Base-by-base conservation (phyloP, 2,888 invertebrate genomes). In the Metacarcinus magister region DNA sequence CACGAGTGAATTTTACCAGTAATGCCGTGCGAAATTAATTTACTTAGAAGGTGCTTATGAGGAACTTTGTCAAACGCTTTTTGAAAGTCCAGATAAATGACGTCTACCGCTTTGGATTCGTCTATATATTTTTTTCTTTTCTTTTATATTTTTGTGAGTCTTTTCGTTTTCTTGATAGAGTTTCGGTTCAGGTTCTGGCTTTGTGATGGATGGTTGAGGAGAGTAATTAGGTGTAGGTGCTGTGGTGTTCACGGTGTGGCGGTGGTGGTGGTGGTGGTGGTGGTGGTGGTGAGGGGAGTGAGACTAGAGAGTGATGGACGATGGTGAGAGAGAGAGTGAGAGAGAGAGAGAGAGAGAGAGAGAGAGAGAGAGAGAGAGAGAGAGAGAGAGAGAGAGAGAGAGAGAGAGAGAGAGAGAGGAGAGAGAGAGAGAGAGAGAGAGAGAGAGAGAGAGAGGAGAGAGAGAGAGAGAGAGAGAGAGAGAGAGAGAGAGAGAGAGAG, bases 211-310 rank as follows among this genome's bases (percentile, higher is more conserved):
- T 82, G 82, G 82, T 32, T 82, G 28, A 32, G 82, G 82, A 10
- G 32, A 82, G 82, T 82, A 82, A 82, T 82, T 82, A 48, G 32
- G 92, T 92, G 92, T 92, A 54, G 5, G 54, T 54, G n/a, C 32
- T 28, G 46, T 7, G 19, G 91, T 67, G 67, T 5, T 43, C 1
- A 44, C 23, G 48, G 32, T 46, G 23, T 43, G 3, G 32, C 23
- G 48, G 32, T 46, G 16, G 46, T 44, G 43, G 46, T 92, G 91
- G 8, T 92, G 46, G 46, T 92, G 91, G 46, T 92, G 54, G 32
- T 92, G 92, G 48, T 54, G 92, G 16, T 92, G 48, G n/a, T 48
- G 92, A 10, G 2, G 54, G 48, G 54, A 54, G 46, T 46, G n/a
- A 46, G 43, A 46, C 46, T 19, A 46, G 92, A 46, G 43, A 46